Conservation (phyloP, 1,140 invertebrate genomes). For the Potamilus streckersoni region DNA sequence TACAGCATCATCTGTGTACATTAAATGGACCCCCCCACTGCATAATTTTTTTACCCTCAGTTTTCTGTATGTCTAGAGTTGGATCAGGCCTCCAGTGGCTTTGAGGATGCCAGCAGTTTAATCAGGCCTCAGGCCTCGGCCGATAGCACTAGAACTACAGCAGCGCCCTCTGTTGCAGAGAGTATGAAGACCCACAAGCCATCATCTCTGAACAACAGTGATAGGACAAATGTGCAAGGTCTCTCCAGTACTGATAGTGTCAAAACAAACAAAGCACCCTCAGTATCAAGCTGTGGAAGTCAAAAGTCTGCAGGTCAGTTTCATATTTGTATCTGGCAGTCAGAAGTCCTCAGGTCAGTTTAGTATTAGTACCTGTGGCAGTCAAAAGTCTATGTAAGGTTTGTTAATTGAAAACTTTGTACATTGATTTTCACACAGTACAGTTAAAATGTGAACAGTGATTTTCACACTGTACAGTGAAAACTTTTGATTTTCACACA, state of each 20-base stretch:
- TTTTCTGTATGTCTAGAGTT: constrained; percentile 41
- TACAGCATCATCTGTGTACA: too few relatives aligned
- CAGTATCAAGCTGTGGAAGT: constrained; percentile 34
- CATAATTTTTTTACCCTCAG: too few relatives aligned
- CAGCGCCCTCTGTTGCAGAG: constrained; percentile 27
- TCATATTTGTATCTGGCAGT: neutral
- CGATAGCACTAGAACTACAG: constrained; percentile 39
- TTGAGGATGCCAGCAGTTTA: constrained; percentile 60
- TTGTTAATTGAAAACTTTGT: too few relatives aligned
- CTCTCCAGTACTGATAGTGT: constrained; percentile 25
- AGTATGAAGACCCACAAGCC: constrained; percentile 26
- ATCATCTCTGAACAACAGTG: constrained; percentile 21
- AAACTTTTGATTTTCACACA: too few relatives aligned
- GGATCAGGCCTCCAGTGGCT: constrained; percentile 62
- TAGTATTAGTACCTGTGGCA: too few relatives aligned
- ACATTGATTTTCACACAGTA: too few relatives aligned
- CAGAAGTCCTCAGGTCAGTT: neutral
- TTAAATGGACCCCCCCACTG: too few relatives aligned
- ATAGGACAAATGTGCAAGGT: constrained; percentile 2
- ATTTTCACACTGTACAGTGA: too few relatives aligned
- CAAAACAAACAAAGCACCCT: constrained; percentile 36
- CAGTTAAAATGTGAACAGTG: too few relatives aligned
- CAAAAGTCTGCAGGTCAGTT: constrained; percentile 41
- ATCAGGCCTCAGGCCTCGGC: constrained; percentile 40
- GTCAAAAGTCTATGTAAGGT: constrained; percentile 34